These are phyloP conservation scores for Micrasema longulum DNA, from an alignment of 1,140 invertebrate genomes.

Conservation along the genomic window DNA sequence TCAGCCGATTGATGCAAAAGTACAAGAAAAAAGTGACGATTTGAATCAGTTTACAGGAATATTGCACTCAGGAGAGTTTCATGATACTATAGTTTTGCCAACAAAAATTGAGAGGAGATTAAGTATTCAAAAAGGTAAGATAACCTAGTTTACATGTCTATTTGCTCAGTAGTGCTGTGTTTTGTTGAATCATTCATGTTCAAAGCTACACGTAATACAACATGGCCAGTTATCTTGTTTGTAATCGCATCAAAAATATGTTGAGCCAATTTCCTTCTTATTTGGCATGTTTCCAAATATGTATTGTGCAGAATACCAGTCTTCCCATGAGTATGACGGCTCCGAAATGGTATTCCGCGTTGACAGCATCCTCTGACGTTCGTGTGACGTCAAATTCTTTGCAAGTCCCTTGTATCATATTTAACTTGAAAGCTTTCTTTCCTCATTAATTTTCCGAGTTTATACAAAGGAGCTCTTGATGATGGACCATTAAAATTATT, in stretches of 20 bases:
- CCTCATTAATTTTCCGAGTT: not conserved
- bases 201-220: not conserved
- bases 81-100: constrained; percentile 47
- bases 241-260: constrained; percentile 33
- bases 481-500: not conserved
- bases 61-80: constrained; percentile 50
- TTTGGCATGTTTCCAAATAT: constrained; percentile 18
- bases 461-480: not conserved
- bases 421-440: not conserved
- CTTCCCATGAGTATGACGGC: constrained; percentile 35
- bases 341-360: not conserved
- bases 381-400: constrained; percentile 13
- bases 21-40: constrained; percentile 4
- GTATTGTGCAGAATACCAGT: constrained; percentile 19
- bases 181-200: constrained; percentile 23
- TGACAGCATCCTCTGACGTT: constrained; percentile 19
- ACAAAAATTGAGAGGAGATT: constrained; percentile 44
- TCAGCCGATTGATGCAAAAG: too few relatives aligned
- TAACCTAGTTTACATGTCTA: not conserved
- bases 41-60: constrained; percentile 1
- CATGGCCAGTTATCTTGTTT: constrained; percentile 34
- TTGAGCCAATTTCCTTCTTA: constrained; percentile 14
- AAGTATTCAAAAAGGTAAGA: constrained; percentile 47
- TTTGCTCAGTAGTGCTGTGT: not conserved
- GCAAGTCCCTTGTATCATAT: constrained; percentile 12